These are phyloP conservation scores for Halcyon leucocephala DNA, from an alignment of 2,797 vertebrate genomes.

Conservation along the genomic window DNA sequence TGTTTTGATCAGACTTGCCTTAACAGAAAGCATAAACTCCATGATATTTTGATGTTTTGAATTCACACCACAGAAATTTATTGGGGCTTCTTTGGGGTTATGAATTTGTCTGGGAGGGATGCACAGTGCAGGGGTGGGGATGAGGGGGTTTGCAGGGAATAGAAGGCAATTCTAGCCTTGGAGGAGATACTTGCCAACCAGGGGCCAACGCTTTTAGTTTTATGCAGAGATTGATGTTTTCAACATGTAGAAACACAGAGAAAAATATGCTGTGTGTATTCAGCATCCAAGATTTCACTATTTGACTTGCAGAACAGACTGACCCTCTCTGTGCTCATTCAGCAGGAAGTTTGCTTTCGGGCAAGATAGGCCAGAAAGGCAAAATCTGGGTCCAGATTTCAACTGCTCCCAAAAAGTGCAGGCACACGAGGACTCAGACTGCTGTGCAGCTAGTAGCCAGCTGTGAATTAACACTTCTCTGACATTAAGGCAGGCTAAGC, in stretches of 20 bases:
- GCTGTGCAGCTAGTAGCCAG: neutral
- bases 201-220: neutral
- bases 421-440: neutral
- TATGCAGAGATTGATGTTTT: neutral
- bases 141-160: neutral
- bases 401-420: neutral
- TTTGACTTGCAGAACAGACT: neutral
- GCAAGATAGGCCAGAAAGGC: neutral
- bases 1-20: neutral
- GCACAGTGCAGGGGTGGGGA: fast-evolving
- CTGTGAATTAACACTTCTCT: neutral
- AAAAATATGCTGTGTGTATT: neutral
- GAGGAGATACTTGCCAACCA: neutral
- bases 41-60: neutral
- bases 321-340: neutral
- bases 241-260: neutral
- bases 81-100: neutral
- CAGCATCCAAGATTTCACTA: neutral
- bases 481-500: neutral
- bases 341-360: neutral
- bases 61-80: neutral
- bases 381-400: neutral
- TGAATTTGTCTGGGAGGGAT: neutral
- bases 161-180: neutral
- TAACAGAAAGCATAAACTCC: neutral